Conservation (phyloP, 2,888 invertebrate genomes). For the Drosophila ustulata region DNA sequence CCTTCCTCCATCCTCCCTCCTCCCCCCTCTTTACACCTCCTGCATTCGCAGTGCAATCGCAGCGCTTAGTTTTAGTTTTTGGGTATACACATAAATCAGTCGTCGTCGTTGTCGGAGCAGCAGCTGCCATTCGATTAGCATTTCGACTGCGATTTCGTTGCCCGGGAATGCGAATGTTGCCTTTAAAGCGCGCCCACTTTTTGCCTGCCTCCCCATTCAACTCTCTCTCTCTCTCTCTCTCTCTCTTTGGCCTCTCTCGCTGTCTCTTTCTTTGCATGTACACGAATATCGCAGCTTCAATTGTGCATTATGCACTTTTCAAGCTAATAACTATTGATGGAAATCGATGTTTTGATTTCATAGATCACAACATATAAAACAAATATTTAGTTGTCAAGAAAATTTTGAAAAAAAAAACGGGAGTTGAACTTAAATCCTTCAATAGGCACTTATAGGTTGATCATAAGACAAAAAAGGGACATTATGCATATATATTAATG, state of each 20-base stretch:
- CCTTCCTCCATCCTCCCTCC: background rate
- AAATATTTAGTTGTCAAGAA: too few relatives aligned
- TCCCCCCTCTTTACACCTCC: conserved; percentile 6
- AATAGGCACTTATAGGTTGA: too few relatives aligned
- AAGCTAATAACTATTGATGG: too few relatives aligned
- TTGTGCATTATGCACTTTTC: too few relatives aligned
- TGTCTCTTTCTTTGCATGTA: background rate
- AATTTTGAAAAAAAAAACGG: too few relatives aligned
- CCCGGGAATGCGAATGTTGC: conserved; percentile 11
- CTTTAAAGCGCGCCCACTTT: conserved; percentile 2
- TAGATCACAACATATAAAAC: too few relatives aligned
- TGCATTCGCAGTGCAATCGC: conserved; percentile 12
- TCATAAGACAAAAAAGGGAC: too few relatives aligned
- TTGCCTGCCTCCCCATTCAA: background rate
- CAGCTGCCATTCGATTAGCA: conserved; percentile 50
- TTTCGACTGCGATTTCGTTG: conserved; percentile 32
- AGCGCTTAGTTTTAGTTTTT: conserved; percentile 51
- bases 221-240: background rate
- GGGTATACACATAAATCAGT: conserved; percentile 55
- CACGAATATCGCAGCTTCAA: background rate
- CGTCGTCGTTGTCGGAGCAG: background rate
- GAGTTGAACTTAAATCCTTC: too few relatives aligned
- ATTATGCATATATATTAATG: too few relatives aligned
- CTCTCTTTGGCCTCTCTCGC: background rate
- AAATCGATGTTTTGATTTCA: too few relatives aligned